Evolutionary conservation across 1,140 invertebrate species (phyloP).

Genomic region (Bombyx mori): DNA sequence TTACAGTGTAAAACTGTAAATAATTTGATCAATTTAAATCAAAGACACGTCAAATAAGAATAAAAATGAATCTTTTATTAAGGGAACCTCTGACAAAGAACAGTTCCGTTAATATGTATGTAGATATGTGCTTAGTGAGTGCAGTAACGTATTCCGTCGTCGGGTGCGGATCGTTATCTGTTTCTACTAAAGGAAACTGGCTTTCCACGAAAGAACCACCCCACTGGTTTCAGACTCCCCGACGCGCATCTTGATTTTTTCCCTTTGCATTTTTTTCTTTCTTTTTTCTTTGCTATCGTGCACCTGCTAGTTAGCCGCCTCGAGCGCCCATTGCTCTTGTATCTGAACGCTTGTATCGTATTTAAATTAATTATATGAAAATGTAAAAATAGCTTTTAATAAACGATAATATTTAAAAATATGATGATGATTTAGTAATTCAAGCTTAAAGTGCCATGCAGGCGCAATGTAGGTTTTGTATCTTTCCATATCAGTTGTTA

Average conservation of each 20-base stretch:
- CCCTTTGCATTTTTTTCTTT: constrained; percentile 63
- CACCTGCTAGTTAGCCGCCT: constrained; percentile 63
- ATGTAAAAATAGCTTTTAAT: no score
- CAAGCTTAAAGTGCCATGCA: no score
- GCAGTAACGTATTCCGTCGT: constrained; percentile 69
- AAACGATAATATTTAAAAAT: no score
- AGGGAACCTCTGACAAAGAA: no score
- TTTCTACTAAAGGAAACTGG: constrained; percentile 70
- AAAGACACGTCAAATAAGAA: no score
- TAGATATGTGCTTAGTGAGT: constrained; percentile 61
- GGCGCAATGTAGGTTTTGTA: no score
- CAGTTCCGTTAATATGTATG: constrained; percentile 20
- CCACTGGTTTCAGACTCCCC: constrained; percentile 37
- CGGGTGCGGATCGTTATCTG: constrained; percentile 69
- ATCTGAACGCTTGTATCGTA: background rate
- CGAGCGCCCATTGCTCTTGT: constrained; percentile 39
- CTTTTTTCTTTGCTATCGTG: constrained; percentile 65
- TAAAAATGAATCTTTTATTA: no score
- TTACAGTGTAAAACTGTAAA: no score
- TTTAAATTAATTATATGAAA: no score
- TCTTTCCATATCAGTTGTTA: no score
- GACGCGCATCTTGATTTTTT: constrained; percentile 40
- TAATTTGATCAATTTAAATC: no score
- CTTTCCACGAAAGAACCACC: constrained; percentile 65
- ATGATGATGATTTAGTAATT: no score